Conservation (phyloP, 2,888 invertebrate genomes). For the Apamea monoglypha region DNA sequence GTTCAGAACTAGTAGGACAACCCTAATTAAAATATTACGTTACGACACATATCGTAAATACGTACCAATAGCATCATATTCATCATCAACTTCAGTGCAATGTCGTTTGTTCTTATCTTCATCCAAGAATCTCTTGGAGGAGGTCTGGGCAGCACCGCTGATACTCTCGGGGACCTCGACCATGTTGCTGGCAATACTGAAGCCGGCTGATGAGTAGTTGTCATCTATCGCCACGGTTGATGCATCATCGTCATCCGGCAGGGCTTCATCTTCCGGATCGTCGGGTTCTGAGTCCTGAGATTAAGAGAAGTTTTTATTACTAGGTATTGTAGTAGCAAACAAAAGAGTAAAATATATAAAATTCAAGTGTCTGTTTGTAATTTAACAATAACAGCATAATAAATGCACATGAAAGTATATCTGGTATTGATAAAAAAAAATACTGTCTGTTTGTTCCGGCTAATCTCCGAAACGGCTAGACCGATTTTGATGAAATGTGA, state of each 20-base stretch:
- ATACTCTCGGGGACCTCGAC: conserved; percentile 69
- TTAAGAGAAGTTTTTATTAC: not conserved
- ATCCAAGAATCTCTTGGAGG: conserved; percentile 61
- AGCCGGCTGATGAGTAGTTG: conserved; percentile 52
- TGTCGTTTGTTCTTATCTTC: conserved; percentile 77
- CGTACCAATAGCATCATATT: conserved; percentile 86
- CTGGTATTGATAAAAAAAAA: no score
- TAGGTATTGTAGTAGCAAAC: not conserved
- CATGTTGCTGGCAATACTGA: conserved; percentile 54
- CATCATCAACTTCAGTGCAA: conserved; percentile 82
- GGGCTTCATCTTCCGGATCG: conserved; percentile 55
- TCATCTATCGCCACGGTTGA: conserved; percentile 47
- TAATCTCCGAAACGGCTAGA: no score
- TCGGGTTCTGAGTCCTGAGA: conserved; percentile 77
- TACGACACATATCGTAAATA: not conserved
- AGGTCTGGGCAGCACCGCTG: conserved; percentile 15
- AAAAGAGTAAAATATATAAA: not conserved
- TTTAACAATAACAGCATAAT: no score
- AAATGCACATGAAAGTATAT: no score
- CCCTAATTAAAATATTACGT: not conserved
- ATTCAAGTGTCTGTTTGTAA: no score
- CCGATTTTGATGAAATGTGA: no score
- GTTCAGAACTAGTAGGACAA: not conserved
- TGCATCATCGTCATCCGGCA: conserved; percentile 63
- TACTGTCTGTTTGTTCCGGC: no score